Percentiles rank a stretch among this genome's conserved stretches.
Conservation (phyloP, 37 sponge, comb jelly and placozoan species). For the Mnemiopsis leidyi region DNA sequence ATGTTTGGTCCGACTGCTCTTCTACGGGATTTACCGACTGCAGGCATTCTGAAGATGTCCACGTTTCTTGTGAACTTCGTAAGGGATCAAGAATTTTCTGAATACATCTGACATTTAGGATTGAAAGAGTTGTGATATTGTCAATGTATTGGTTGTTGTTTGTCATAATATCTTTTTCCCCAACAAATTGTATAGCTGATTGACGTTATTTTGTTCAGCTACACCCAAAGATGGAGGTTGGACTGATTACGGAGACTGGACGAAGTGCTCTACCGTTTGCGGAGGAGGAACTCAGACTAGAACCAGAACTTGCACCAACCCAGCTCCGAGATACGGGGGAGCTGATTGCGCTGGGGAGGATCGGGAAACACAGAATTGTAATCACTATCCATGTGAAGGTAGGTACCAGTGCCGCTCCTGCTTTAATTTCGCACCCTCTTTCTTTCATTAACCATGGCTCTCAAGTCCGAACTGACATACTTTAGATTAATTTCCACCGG, state of each 20-base stretch:
- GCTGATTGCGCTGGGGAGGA: neutral
- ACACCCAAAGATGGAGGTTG: neutral
- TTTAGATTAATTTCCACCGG: too few species aligned
- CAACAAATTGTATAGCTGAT: too few species aligned
- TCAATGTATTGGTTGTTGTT: neutral
- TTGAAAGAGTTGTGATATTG: neutral
- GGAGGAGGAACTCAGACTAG: constrained; percentile 15
- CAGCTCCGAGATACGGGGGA: constrained; percentile 17
- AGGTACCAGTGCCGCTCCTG: neutral
- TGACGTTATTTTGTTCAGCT: neutral
- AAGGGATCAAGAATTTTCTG: neutral
- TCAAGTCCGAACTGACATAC: too few species aligned
- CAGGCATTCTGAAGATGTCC: neutral
- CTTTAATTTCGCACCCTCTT: too few species aligned
- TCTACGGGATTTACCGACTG: neutral
- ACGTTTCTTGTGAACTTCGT: neutral
- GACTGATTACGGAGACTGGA: constrained; percentile 18
- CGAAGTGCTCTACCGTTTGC: neutral
- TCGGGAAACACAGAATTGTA: neutral
- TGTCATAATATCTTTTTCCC: neutral
- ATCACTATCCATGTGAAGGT: neutral
- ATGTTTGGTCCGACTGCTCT: neutral
- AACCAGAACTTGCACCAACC: neutral
- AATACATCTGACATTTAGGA: neutral
- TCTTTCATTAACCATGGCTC: too few species aligned